phyloP scores from a whole-genome alignment of 2,797 vertebrate species.

The Acropternis orthonyx region DNA sequence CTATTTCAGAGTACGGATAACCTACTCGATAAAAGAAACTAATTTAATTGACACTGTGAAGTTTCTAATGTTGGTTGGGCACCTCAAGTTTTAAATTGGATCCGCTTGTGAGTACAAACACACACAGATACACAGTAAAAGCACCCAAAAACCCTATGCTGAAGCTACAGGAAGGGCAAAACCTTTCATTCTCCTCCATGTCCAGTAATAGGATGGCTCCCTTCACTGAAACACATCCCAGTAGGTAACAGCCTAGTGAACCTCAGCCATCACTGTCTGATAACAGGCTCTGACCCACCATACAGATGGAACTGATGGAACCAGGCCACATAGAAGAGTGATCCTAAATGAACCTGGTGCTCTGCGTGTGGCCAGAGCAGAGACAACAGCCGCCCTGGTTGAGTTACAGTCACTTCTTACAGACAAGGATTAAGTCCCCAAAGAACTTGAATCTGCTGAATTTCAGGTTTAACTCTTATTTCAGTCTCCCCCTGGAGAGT shows the following conservation, averaged over 20 bases:
- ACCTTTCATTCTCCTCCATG: background rate
- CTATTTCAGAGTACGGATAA: background rate
- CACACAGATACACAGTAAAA: background rate
- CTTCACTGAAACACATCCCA: background rate
- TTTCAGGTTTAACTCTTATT: background rate
- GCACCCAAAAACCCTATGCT: accelerated
- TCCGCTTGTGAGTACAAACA: background rate
- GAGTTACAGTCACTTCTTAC: background rate
- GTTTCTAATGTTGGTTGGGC: background rate
- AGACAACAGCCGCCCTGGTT: background rate
- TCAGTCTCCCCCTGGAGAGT: background rate
- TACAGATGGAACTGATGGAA: background rate
- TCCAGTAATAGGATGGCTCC: background rate
- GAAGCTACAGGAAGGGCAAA: background rate
- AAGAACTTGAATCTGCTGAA: background rate
- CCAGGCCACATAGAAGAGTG: background rate
- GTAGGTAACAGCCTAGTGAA: background rate
- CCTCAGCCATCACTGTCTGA: background rate
- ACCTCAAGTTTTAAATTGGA: background rate
- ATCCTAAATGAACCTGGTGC: background rate
- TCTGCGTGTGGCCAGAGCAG: background rate
- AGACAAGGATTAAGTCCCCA: background rate
- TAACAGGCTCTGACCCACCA: background rate
- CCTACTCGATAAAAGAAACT: background rate
- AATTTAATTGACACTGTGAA: background rate